Evolutionary conservation across 2,113 vertebrate genomes (phyloP).

Genomic region (Marcusenius ussheri): DNA sequence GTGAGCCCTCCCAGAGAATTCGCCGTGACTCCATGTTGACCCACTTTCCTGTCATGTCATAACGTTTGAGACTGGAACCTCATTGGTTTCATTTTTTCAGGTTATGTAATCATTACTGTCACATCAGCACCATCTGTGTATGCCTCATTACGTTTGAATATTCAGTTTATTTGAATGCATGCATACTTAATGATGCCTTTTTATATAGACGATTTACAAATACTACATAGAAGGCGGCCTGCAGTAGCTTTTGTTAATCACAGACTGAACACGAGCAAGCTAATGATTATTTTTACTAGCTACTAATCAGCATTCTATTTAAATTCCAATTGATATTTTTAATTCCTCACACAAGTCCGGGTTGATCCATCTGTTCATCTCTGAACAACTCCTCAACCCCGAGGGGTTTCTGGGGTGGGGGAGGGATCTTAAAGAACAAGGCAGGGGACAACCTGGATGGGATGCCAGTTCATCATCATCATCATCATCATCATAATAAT

Average conservation of each 20-base stretch:
- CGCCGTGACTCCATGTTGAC: not conserved
- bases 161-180: conserved; percentile 1
- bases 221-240: not conserved
- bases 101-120: conserved; percentile 2
- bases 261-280: not conserved
- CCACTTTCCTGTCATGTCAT: not conserved
- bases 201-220: not conserved
- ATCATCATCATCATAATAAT: not conserved
- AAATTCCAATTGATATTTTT: not conserved
- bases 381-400: not conserved
- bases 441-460: not conserved
- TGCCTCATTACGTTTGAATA: not conserved
- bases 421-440: not conserved
- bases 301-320: not conserved
- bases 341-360: not conserved
- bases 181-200: conserved; percentile 1
- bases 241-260: not conserved
- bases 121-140: conserved; percentile 7
- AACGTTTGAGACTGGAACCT: not conserved
- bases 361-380: not conserved
- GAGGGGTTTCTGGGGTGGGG: not conserved
- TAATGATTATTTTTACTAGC: not conserved
- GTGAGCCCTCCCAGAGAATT: not conserved
- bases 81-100: not conserved
- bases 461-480: not conserved